Percentiles rank a stretch among this genome's conserved stretches.
Evolutionary conservation across 2,797 vertebrate genomes (phyloP).

Genomic region (Cossypha heuglini): DNA sequence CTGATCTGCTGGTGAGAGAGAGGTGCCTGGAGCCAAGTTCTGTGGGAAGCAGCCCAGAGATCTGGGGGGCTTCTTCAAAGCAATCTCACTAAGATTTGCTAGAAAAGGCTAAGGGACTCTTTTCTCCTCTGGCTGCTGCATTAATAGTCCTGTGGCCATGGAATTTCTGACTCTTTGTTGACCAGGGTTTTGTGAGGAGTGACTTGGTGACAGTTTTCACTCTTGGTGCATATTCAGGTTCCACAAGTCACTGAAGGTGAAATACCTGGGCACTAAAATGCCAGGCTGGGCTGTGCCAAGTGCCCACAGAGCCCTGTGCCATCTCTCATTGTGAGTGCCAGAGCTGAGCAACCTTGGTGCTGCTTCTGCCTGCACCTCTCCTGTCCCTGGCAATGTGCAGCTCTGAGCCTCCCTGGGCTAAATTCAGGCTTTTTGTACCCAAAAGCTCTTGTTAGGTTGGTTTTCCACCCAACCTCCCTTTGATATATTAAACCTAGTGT

Average conservation of each 20-base stretch:
- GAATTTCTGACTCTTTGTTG: neutral
- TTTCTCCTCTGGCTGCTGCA: neutral
- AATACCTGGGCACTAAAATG: neutral
- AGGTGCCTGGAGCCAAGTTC: neutral
- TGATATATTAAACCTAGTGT: neutral
- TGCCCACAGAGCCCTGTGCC: neutral
- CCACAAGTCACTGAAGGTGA: neutral
- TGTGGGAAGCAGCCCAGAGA: neutral
- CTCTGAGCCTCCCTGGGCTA: neutral
- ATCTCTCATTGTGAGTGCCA: accelerated
- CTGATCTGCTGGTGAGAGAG: neutral
- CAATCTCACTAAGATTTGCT: neutral
- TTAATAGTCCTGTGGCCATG: neutral
- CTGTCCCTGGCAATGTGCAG: too few relatives aligned
- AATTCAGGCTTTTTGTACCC: neutral
- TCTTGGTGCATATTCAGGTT: neutral
- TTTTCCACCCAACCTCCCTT: neutral
- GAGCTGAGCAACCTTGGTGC: neutral
- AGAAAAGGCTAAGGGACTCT: neutral
- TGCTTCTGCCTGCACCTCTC: neutral
- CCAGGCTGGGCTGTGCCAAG: neutral
- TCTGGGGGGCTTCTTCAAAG: neutral
- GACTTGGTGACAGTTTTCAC: neutral
- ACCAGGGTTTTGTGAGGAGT: neutral
- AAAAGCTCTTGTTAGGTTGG: neutral